Base-by-base conservation (phyloP, 2,113 vertebrate species). In the Paralichthys olivaceus region DNA sequence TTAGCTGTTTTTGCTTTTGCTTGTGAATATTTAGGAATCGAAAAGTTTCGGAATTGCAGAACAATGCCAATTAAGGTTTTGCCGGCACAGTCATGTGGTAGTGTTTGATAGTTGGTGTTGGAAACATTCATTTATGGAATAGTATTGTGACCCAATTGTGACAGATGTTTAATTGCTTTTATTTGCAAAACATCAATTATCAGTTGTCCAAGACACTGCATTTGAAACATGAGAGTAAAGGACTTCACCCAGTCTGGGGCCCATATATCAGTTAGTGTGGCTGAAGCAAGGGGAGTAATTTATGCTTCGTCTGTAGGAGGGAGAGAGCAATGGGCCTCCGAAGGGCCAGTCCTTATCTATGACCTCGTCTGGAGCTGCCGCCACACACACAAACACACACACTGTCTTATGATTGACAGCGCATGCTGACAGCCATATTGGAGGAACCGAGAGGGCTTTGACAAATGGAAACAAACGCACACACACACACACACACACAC, bases 301-400 rank as follows among this genome's bases (percentile, higher is more conserved):
- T 87, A 87, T 91, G 88, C 83, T 83, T 68, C 23, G 73, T 62
- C 89, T 81, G 87, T 74, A 80, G 84, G 86, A 88, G 79, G 82
- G 73, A 82, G 80, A 87, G 89, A 91, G 84, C 68, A 55, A 89
- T 90, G 84, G 84, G 87, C 78, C 84, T 92, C 90, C 26, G 32
- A 81, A 83, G 84, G 89, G 71, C 81, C 62, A 40, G 84, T 67
- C 85, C 80, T 88, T 89, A 91, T 91, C 86, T 19, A 72, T 90
- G 87, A 91, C 91, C 89, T 91, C 87, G 72, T 87, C 90, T 88
- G 79, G 63, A 25, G 60, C 59, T 69, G 51, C 73, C 22, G n/a
- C 73, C 75, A 53, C 78, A 78, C 69, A 55, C 54, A 45, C 69
- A 71, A 37, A 37, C 79, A 37, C 54, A 43, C 57, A 11, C 66